Evolutionary conservation across 92 coral and sea anemone species (phyloP).

Genomic region (Porites evermanni): DNA sequence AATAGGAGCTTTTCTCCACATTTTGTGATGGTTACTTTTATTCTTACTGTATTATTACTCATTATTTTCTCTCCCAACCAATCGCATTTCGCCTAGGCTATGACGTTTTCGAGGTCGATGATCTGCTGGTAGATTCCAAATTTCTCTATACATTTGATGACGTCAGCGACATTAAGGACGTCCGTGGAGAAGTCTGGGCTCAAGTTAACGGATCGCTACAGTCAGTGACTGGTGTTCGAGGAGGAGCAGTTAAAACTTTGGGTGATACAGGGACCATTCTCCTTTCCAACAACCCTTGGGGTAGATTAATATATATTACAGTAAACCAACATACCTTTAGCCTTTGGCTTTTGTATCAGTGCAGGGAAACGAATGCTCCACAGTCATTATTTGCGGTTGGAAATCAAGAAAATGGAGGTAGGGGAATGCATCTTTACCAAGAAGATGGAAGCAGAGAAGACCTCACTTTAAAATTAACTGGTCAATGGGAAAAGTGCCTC

Average conservation of each 20-base stretch:
- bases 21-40: no score
- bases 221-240: not conserved
- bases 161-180: slow-evolving; percentile 1
- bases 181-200: not conserved
- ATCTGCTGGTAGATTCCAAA: not conserved
- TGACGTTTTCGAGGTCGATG: not conserved
- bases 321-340: not conserved
- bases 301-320: not conserved
- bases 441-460: slow-evolving; percentile 8
- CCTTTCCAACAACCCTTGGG: not conserved
- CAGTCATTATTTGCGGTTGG: slow-evolving; percentile 4
- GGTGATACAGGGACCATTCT: not conserved
- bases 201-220: not conserved
- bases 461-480: not conserved
- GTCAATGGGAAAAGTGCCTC: not conserved
- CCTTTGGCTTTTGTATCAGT: slow-evolving; percentile 6
- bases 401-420: not conserved
- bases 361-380: not conserved
- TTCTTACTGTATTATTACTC: no score
- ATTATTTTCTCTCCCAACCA: no score
- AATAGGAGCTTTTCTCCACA: no score
- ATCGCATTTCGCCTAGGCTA: not conserved
- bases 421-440: slow-evolving; percentile 1
- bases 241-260: not conserved
- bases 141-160: slow-evolving; percentile 13